Percentiles rank a stretch among this genome's conserved stretches.
These are phyloP conservation scores for Melanostoma mellinum DNA, from an alignment of 2,888 invertebrate species.

Conservation along the genomic window DNA sequence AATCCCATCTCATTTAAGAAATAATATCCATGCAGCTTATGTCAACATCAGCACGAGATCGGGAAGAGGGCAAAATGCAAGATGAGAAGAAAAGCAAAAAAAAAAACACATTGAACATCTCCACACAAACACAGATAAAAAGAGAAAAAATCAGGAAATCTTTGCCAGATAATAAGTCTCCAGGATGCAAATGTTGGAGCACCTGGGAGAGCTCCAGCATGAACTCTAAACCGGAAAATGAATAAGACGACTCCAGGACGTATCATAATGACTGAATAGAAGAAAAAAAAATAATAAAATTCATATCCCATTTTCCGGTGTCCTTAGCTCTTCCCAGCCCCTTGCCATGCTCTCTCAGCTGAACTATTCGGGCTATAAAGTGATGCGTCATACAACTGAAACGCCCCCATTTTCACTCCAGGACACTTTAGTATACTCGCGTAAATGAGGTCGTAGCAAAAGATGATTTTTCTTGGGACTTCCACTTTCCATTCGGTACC, in stretches of 20 bases:
- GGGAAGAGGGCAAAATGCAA: not conserved
- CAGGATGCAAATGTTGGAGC: slow-evolving; percentile 64
- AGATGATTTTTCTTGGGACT: slow-evolving; percentile 46
- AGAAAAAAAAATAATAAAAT: slow-evolving; percentile 17
- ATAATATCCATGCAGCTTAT: slow-evolving; percentile 56
- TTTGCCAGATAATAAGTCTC: slow-evolving; percentile 60
- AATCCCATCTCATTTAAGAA: slow-evolving; percentile 46
- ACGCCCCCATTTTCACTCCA: slow-evolving; percentile 57
- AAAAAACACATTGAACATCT: not conserved
- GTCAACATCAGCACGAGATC: slow-evolving; percentile 42
- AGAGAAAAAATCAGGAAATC: slow-evolving; percentile 63
- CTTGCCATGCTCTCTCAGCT: too few species aligned
- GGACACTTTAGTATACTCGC: slow-evolving; percentile 60
- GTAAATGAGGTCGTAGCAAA: slow-evolving; percentile 61
- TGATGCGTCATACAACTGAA: slow-evolving; percentile 48
- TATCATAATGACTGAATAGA: slow-evolving; percentile 54
- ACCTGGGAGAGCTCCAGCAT: slow-evolving; percentile 35
- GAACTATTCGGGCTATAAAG: slow-evolving; percentile 22
- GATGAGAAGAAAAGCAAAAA: not conserved
- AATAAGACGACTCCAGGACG: slow-evolving; percentile 48
- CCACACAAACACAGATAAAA: slow-evolving; percentile 7
- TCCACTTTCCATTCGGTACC: not conserved
- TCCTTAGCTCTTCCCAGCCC: slow-evolving; percentile 13
- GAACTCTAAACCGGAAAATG: slow-evolving; percentile 21
- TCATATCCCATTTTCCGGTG: slow-evolving; percentile 54